phyloP scores from a whole-genome alignment of 2,797 vertebrate genomes.

The Ciconia nigra region DNA sequence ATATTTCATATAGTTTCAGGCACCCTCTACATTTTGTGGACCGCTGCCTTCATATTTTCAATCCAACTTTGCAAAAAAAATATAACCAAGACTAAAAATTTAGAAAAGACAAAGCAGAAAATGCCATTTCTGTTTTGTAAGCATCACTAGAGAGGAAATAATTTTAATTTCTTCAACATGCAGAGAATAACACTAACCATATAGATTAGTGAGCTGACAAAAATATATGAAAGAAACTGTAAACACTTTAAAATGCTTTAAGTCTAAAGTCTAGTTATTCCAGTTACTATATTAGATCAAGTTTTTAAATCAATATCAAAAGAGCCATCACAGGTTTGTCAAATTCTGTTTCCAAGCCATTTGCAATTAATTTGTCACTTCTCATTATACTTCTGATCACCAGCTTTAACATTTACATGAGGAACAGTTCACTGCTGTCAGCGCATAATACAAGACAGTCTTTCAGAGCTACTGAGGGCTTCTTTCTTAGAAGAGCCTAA shows the following conservation, averaged over 20 bases:
- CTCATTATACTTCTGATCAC: neutral
- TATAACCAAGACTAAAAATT: neutral
- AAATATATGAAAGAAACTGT: neutral
- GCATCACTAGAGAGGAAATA: neutral
- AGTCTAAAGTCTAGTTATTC: neutral
- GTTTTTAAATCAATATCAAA: neutral
- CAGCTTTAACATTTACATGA: neutral
- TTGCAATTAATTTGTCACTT: neutral
- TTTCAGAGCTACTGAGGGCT: neutral
- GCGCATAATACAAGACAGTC: neutral
- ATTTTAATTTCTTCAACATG: neutral
- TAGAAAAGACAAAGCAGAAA: slow-evolving; percentile 17
- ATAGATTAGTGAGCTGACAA: neutral
- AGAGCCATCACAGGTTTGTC: neutral
- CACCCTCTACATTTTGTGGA: neutral
- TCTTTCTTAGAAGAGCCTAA: neutral
- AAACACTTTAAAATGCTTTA: slow-evolving; percentile 12
- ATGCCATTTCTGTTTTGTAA: neutral
- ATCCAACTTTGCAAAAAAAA: neutral
- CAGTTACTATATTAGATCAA: neutral
- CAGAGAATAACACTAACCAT: neutral
- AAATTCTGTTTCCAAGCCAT: neutral
- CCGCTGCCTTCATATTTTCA: neutral
- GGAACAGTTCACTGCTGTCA: neutral
- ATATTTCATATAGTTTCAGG: neutral